Percentiles rank a stretch among this genome's conserved stretches.
Evolutionary conservation across 2,797 vertebrate genomes (phyloP).

Genomic region (Sternotherus odoratus): DNA sequence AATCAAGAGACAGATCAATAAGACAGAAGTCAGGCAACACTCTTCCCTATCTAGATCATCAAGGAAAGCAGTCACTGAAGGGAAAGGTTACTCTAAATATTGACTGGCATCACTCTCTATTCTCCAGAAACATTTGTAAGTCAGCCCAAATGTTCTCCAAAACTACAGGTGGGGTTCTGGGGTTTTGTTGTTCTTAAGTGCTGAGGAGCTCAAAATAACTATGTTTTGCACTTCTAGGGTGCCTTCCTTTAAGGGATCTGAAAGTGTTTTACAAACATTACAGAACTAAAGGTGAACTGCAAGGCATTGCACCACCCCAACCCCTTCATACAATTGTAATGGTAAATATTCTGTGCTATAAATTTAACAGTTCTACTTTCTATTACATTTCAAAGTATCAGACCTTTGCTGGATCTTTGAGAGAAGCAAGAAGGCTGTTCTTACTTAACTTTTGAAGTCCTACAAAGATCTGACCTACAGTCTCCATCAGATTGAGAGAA

Average conservation of each 20-base stretch:
- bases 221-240: no score
- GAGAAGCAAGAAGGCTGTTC: neutral
- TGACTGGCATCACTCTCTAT: neutral
- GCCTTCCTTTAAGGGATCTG: no score
- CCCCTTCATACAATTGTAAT: no score
- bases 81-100: neutral
- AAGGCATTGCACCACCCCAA: no score
- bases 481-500: neutral
- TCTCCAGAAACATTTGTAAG: accelerated
- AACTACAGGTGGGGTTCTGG: neutral
- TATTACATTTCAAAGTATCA: neutral
- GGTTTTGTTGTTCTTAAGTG: neutral
- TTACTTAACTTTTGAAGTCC: neutral
- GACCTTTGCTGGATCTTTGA: neutral
- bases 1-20: no score
- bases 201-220: neutral
- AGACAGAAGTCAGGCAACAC: no score
- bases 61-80: no score
- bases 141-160: neutral
- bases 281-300: no score
- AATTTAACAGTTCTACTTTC: no score
- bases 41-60: no score
- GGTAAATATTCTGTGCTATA: no score
- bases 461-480: neutral
- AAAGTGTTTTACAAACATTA: no score